These are phyloP conservation scores for Tromatobia lineatoria DNA, from an alignment of 2,888 invertebrate species.

Conservation along the genomic window DNA sequence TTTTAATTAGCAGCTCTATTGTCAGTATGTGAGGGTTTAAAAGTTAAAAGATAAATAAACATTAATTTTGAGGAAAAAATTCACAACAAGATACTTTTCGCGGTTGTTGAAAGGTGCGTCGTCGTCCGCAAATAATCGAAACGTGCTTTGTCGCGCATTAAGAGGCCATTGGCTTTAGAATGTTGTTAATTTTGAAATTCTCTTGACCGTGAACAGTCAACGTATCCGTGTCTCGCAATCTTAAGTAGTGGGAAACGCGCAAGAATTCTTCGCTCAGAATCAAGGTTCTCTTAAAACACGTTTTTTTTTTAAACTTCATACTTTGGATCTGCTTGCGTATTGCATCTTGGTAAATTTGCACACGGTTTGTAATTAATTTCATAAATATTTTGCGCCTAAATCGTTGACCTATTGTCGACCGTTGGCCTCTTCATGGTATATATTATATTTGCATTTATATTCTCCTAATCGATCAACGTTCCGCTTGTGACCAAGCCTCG, in stretches of 20 bases:
- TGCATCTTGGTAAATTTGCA: neutral
- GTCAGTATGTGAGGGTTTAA: too few relatives aligned
- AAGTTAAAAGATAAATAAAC: neutral
- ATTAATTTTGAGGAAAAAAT: neutral
- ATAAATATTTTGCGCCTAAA: neutral
- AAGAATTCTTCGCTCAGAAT: neutral
- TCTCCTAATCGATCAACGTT: slow-evolving; percentile 14
- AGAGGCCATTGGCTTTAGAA: slow-evolving; percentile 47
- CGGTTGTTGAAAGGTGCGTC: slow-evolving; percentile 1
- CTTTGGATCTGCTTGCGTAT: slow-evolving; percentile 2
- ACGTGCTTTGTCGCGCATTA: slow-evolving; percentile 7
- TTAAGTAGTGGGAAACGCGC: neutral
- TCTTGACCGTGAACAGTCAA: slow-evolving; percentile 16
- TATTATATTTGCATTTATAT: neutral
- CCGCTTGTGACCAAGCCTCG: neutral
- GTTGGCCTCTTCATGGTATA: neutral
- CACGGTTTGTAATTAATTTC: neutral
- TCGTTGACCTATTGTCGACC: slow-evolving; percentile 9
- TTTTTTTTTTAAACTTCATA: neutral
- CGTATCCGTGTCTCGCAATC: slow-evolving; percentile 33
- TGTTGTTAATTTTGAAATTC: slow-evolving; percentile 40
- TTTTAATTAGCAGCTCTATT: too few relatives aligned
- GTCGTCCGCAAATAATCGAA: slow-evolving; percentile 11
- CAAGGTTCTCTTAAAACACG: slow-evolving; percentile 2
- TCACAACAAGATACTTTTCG: neutral